Evolutionary conservation across 2,888 invertebrate species (phyloP), one percentile per base, ranked within the genome.

Genomic region (Trissolcus brochymenae): DNA sequence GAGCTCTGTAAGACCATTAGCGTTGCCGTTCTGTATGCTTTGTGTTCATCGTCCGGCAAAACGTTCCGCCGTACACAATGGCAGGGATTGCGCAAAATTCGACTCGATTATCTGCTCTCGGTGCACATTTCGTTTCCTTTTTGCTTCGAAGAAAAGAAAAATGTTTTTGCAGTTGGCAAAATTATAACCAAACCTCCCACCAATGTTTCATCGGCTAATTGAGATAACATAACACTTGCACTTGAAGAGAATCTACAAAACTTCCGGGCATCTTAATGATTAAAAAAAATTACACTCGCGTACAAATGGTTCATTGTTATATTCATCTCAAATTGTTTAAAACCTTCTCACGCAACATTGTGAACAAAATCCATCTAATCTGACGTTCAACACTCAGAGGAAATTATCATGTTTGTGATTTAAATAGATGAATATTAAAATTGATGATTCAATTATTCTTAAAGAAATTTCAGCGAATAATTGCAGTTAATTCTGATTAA

Each of bases 11-110:
- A 68, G 78, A 72, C 76, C 76, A 80, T 80, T 73, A 80, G 68
- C 74, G 77, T 74, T 81, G 72, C 79, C 73, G 55, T 79, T 67
- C 59, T 75, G 73, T 78, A 78, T 82, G 81, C 84, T 85, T 86
- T 84, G 84, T 86, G 85, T 84, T 85, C 85, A 84, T 82, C 77
- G 83, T 81, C 84, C 85, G 85, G 84, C 79, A 84, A 86, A 86
- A 86, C 83, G 85, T 71, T 81, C 79, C 80, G 71, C 78, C 77
- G 78, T 80, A 80, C 72, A 84, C 82, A 84, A 85, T 83, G 78
- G 67, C 25, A 62, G 65, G 43, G 61, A 53, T 78, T 79, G 72
- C 77, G 68, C 68, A 71, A 76, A 68, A 55, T 57, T 54, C 62
- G 61, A 14, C 60, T 57, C 70, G 61, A 66, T 71, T 65, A 70